Conservation (phyloP, 2,888 invertebrate genomes). For the Alviniconcha strummeri region DNA sequence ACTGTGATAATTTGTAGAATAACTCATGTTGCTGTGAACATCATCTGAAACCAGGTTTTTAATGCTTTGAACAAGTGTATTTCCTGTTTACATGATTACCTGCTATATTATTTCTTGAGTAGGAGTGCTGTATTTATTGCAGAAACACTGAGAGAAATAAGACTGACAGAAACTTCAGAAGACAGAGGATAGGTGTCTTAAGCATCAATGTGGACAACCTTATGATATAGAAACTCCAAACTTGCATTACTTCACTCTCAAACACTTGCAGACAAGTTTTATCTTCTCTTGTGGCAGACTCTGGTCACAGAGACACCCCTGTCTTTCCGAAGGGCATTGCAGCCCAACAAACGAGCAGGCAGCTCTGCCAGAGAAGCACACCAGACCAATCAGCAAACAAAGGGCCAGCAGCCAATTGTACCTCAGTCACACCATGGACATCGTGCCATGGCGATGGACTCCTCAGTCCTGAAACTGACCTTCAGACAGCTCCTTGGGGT, state of each 20-base stretch:
- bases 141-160: no score
- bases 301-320: not conserved
- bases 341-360: not conserved
- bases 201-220: no score
- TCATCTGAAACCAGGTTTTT: no score
- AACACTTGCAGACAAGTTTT: not conserved
- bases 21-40: no score
- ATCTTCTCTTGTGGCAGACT: not conserved
- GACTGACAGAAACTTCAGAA: no score
- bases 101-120: no score
- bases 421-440: not conserved
- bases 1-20: no score
- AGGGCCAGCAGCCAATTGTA: not conserved
- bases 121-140: not conserved
- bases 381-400: not conserved
- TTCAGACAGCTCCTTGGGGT: not conserved
- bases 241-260: no score
- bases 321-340: not conserved
- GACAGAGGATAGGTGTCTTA: no score
- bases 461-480: slow-evolving; percentile 14
- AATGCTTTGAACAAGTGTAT: not conserved
- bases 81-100: no score
- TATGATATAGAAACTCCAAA: no score
- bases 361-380: not conserved
- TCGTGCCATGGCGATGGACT: not conserved